phyloP scores from a whole-genome alignment of 2,113 vertebrate genomes.

The Gymnogyps californianus region DNA sequence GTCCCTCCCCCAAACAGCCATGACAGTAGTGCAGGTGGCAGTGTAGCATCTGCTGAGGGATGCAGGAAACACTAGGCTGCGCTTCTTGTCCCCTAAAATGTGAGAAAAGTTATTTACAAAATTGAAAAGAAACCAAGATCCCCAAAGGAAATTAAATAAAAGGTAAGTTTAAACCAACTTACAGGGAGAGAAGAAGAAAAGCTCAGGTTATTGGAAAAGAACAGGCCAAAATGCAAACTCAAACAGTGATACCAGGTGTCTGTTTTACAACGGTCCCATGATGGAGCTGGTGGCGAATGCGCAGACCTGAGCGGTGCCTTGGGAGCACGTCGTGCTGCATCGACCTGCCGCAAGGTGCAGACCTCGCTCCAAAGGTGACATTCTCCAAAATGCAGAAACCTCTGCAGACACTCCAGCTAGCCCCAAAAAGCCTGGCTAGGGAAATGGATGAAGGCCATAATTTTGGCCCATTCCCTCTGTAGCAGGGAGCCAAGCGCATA shows the following conservation, averaged over 20 bases:
- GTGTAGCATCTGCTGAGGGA: background rate
- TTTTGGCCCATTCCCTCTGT: background rate
- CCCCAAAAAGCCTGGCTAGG: background rate
- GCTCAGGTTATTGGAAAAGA: background rate
- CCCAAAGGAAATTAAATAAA: background rate
- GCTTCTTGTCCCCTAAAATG: background rate
- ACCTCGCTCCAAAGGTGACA: rapidly evolving
- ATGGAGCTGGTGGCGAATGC: background rate
- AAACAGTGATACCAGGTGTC: too few relatives aligned
- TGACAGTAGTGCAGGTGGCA: background rate
- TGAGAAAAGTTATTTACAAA: background rate
- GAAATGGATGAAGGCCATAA: background rate
- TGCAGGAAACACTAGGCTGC: background rate
- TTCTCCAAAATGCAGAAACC: background rate
- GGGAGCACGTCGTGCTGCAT: background rate
- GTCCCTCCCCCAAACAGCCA: background rate
- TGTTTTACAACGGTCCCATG: background rate
- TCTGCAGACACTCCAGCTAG: background rate
- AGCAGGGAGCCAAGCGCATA: background rate
- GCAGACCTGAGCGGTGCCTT: background rate
- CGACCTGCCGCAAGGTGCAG: background rate
- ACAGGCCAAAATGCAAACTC: background rate
- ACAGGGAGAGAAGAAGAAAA: background rate
- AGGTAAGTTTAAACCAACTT: background rate
- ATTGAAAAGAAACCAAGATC: background rate